Base-by-base conservation (phyloP, 2,797 vertebrate species). In the Microtus agrestis region DNA sequence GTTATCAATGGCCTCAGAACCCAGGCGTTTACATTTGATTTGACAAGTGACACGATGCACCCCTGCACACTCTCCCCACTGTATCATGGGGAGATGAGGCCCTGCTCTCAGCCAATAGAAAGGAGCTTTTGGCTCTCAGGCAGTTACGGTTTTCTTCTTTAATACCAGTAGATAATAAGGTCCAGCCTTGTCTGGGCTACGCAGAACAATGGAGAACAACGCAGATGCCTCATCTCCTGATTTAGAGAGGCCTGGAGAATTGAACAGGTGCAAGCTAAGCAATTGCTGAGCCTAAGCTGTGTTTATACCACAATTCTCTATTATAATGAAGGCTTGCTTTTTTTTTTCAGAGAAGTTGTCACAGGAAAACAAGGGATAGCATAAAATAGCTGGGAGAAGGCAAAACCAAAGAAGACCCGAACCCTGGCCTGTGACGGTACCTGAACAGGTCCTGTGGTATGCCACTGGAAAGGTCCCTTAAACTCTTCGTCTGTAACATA, bases 51-150 rank as follows among this genome's bases (percentile, higher is more conserved):
- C 61, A 90, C 21, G 65, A 91, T 67, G 77, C 56, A 71, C 13
- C 69, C 69, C 80, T 84, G 95, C 93, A 46, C 84, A 76, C 94
- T 86, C 82, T 94, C 95, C 82, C 65, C 81, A 31, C 3, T 91
- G 89, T 97, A 5, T 92, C 93, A 95, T 91, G 80, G 54, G 77
- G 46, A 10, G 43, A 78, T 69, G 73, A 56, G 79, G 71, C 94
- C 31, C 95, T 0, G 6, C 67, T 95, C 98, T 93, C 87, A 97
- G 87, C 56, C 73, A 31, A 94, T 46, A 65, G 73, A 96, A 59
- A 87, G 34, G 54, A 91, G 25, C 82, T 69, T 12, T 93, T 79
- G 78, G 80, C 69, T 97, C 61, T 93, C 67, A 51, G 88, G 94
- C 9, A 48, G 21, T 7, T 0, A 0, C 29, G 43, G 2, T 12